These are phyloP conservation scores for Gambelia wislizenii DNA, from an alignment of 2,797 vertebrate genomes.

Conservation along the genomic window DNA sequence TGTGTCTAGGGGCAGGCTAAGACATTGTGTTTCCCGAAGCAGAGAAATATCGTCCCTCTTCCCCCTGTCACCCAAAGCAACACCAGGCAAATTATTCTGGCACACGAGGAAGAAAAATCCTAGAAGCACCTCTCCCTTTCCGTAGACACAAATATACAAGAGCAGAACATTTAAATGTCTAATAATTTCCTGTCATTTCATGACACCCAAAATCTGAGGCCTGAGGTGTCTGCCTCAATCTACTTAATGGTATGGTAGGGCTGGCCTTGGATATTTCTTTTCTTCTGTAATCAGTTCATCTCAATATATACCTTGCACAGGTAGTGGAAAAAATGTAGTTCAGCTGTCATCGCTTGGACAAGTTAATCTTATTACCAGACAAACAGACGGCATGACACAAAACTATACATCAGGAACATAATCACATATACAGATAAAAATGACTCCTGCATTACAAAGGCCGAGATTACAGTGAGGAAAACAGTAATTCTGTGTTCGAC, in stretches of 20 bases:
- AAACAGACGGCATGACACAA: slow-evolving; percentile 68
- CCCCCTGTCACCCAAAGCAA: no score
- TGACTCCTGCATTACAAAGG: slow-evolving; percentile 55
- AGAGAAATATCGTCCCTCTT: background rate
- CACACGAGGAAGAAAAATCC: background rate
- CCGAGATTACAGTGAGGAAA: background rate
- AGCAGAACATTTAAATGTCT: background rate
- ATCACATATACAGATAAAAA: slow-evolving; percentile 15
- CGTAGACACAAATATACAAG: background rate
- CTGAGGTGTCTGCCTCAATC: background rate
- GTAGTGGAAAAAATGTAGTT: slow-evolving; percentile 9
- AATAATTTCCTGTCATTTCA: background rate
- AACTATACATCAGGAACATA: slow-evolving; percentile 11
- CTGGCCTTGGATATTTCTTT: background rate
- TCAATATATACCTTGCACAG: slow-evolving; percentile 29
- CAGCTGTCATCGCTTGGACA: slow-evolving; percentile 56
- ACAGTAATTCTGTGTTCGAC: slow-evolving; percentile 30
- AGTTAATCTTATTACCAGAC: slow-evolving; percentile 64
- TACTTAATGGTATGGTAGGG: background rate
- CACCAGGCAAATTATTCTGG: background rate
- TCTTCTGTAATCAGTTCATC: background rate
- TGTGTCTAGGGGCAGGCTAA: background rate
- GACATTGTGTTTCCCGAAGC: background rate
- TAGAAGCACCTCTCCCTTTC: background rate
- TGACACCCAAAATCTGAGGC: no score